Conservation (phyloP, 2,113 vertebrate genomes). For the Sorex araneus region DNA sequence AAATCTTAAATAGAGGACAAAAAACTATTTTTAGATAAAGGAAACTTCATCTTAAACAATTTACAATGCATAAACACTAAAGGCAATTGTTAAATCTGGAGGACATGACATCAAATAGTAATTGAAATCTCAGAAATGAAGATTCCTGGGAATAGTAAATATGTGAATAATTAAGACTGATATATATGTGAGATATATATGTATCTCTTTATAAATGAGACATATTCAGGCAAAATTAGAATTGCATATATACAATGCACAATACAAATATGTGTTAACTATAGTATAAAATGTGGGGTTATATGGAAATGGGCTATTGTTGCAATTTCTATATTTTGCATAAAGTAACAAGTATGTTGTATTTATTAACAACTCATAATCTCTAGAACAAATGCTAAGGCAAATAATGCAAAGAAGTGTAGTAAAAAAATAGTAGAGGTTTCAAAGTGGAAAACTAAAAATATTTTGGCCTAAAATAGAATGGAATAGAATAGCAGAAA, state of each 20-base stretch:
- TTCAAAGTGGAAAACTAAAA: background rate
- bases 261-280: background rate
- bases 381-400: background rate
- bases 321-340: background rate
- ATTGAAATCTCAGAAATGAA: no score
- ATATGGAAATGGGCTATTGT: background rate
- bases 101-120: no score
- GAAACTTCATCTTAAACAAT: no score
- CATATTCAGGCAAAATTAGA: conserved; percentile 34
- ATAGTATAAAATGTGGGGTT: background rate
- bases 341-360: background rate
- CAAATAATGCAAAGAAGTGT: background rate
- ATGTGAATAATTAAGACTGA: no score
- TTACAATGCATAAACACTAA: no score
- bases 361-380: background rate
- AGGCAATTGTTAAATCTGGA: no score
- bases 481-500: background rate
- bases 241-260: background rate
- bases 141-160: no score
- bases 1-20: no score
- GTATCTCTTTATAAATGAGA: no score
- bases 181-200: background rate
- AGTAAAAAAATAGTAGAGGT: background rate
- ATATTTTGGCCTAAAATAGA: conserved; percentile 2
- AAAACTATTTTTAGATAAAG: no score